Conservation (phyloP, 2,113 vertebrate species). For the Etia nguti region DNA sequence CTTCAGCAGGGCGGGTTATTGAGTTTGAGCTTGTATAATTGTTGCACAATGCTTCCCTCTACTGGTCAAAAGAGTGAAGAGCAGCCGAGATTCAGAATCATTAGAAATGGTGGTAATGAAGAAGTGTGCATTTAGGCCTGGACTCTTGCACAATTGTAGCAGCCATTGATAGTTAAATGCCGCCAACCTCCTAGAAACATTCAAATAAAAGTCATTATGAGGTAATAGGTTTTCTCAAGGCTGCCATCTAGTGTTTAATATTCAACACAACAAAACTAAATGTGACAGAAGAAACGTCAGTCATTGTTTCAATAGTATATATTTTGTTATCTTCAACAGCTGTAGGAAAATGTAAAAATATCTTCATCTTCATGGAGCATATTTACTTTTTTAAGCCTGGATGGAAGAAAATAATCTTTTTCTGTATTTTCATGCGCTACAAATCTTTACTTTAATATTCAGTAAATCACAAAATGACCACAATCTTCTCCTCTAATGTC, state of each 20-base stretch:
- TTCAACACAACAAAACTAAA: not conserved
- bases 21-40: not conserved
- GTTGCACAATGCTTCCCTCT: conserved; percentile 12
- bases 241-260: conserved; percentile 5
- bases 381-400: conserved; percentile 24
- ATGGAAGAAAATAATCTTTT: not conserved
- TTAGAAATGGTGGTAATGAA: not conserved
- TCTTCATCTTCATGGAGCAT: not conserved
- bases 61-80: not conserved
- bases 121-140: not conserved
- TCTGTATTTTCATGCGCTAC: not conserved
- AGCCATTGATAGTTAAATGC: not conserved
- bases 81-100: not conserved
- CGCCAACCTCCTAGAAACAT: not conserved
- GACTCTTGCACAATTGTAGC: not conserved
- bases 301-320: not conserved
- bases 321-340: conserved; percentile 41
- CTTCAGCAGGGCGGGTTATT: not conserved
- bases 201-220: not conserved
- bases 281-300: not conserved
- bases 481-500: not conserved
- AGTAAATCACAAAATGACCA: not conserved
- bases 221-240: not conserved
- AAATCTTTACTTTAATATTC: not conserved
- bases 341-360: conserved; percentile 63